Percentiles rank a stretch among this genome's conserved stretches.
These are phyloP conservation scores for Rhinichthys klamathensis DNA, from an alignment of 2,113 vertebrate species.

Conservation along the genomic window DNA sequence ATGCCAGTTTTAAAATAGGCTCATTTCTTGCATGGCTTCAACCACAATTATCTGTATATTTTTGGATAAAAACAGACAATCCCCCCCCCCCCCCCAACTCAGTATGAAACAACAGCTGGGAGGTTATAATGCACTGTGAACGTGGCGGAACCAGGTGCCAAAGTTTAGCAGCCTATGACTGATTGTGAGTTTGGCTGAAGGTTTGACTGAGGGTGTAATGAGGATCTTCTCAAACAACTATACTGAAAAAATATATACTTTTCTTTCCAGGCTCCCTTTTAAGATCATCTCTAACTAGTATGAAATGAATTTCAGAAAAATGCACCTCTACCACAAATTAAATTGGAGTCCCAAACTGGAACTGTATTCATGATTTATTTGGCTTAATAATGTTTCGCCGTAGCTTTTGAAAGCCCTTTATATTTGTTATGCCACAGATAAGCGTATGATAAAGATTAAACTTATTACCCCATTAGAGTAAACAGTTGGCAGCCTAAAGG, in stretches of 20 bases:
- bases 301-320: conserved; percentile 70
- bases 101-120: conserved; percentile 37
- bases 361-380: conserved; percentile 77
- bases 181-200: neutral
- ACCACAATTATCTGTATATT: conserved; percentile 15
- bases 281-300: conserved; percentile 68
- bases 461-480: conserved; percentile 77
- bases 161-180: conserved; percentile 20
- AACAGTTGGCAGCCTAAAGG: conserved; percentile 77
- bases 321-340: conserved; percentile 67
- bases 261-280: conserved; percentile 55
- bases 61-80: conserved; percentile 25
- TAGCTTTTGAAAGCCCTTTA: conserved; percentile 60
- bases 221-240: conserved; percentile 16
- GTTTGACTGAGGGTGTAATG: conserved; percentile 14
- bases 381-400: conserved; percentile 76
- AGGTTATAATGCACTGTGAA: conserved; percentile 33
- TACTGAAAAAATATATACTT: conserved; percentile 50
- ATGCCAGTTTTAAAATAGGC: conserved; percentile 14
- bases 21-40: conserved; percentile 37
- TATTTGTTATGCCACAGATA: conserved; percentile 77
- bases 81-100: conserved; percentile 11
- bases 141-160: conserved; percentile 13
- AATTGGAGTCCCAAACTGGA: conserved; percentile 74
- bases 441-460: conserved; percentile 79